A percentile compares a stretch with the other conserved stretches of the same genome.
Conservation (phyloP, 1,140 invertebrate genomes). For the Drosophila elegans region DNA sequence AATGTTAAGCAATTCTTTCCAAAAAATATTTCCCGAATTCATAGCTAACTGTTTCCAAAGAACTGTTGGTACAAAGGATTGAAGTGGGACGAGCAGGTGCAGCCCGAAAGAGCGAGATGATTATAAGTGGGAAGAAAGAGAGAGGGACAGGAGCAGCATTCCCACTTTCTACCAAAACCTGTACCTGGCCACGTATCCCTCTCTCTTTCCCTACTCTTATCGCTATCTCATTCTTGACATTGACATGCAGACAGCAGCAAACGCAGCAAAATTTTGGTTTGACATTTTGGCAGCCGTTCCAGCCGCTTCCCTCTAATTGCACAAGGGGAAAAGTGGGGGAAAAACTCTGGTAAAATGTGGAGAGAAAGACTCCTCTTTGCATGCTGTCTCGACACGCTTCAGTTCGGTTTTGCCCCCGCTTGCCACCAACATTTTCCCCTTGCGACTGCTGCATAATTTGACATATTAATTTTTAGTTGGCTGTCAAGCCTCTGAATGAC, state of each 20-base stretch:
- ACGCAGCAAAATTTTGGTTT: slow-evolving; percentile 75
- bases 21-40: slow-evolving; percentile 6
- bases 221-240: slow-evolving; percentile 29
- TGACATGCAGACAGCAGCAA: slow-evolving; percentile 50
- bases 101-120: slow-evolving; percentile 7
- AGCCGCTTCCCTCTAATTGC: slow-evolving; percentile 67
- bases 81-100: slow-evolving; percentile 42
- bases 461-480: slow-evolving; percentile 74
- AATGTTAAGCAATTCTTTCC: not conserved
- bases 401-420: slow-evolving; percentile 16
- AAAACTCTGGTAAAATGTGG: not conserved
- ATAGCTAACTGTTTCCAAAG: slow-evolving; percentile 18
- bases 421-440: slow-evolving; percentile 3
- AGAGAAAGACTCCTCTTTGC: slow-evolving; percentile 31
- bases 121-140: slow-evolving; percentile 4
- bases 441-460: slow-evolving; percentile 66
- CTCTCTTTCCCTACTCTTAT: slow-evolving; percentile 1
- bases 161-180: slow-evolving; percentile 49
- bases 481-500: slow-evolving; percentile 56
- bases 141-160: slow-evolving; percentile 8
- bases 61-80: slow-evolving; percentile 42
- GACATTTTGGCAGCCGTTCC: slow-evolving; percentile 75
- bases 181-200: slow-evolving; percentile 26
- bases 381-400: slow-evolving; percentile 62
- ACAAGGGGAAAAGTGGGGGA: slow-evolving; percentile 5